A percentile compares a stretch with the other conserved stretches of the same genome.
Conservation (phyloP, 2,888 invertebrate species). For the Watsonalla cultraria region DNA sequence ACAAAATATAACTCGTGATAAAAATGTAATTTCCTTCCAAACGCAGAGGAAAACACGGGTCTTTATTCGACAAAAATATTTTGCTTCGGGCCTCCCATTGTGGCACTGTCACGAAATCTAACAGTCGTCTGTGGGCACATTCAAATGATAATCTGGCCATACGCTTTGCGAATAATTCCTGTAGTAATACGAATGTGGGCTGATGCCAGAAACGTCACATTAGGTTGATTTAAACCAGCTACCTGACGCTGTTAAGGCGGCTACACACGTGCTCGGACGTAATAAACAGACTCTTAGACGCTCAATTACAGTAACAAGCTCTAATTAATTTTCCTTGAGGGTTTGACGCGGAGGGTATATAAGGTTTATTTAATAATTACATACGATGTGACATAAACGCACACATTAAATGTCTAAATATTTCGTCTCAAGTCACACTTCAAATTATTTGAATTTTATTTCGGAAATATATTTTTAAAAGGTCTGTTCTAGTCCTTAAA, state of each 20-base stretch:
- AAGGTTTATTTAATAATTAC: too few species aligned
- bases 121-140: slow-evolving; percentile 73
- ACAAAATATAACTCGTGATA: slow-evolving; percentile 54
- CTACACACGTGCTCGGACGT: slow-evolving; percentile 18
- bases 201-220: slow-evolving; percentile 63
- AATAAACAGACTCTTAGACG: neutral
- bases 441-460: too few species aligned
- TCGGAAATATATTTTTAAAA: too few species aligned
- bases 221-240: slow-evolving; percentile 69
- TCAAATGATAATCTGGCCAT: slow-evolving; percentile 75
- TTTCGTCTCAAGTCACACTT: too few species aligned
- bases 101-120: slow-evolving; percentile 65
- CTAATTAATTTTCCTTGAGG: neutral
- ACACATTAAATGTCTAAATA: too few species aligned
- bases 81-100: slow-evolving; percentile 57
- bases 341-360: neutral
- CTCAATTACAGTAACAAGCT: neutral
- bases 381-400: too few species aligned
- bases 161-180: slow-evolving; percentile 63
- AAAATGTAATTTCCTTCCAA: slow-evolving; percentile 58
- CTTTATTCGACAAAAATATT: slow-evolving; percentile 60
- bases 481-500: too few species aligned
- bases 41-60: slow-evolving; percentile 47
- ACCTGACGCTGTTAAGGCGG: slow-evolving; percentile 46
- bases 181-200: slow-evolving; percentile 38